These are phyloP conservation scores for Plectropomus leopardus DNA, from an alignment of 2,113 vertebrate genomes.

Conservation along the genomic window DNA sequence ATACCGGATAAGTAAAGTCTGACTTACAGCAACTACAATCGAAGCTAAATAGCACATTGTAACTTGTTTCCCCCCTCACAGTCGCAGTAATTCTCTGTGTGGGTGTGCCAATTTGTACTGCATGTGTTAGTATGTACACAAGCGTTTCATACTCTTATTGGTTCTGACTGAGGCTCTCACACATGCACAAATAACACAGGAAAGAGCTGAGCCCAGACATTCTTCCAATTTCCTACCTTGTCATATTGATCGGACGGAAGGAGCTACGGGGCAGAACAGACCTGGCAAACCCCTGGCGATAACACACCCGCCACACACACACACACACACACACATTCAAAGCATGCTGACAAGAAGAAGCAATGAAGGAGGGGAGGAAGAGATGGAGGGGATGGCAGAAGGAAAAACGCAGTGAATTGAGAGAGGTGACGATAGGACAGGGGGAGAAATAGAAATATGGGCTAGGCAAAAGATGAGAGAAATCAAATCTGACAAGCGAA, in stretches of 20 bases:
- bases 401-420: constrained; percentile 31
- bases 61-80: constrained; percentile 49
- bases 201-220: constrained; percentile 66
- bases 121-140: constrained; percentile 28
- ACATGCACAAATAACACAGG: constrained; percentile 18
- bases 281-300: constrained; percentile 41
- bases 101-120: background rate
- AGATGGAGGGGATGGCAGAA: background rate
- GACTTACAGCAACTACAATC: constrained; percentile 46
- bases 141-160: constrained; percentile 18
- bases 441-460: constrained; percentile 46
- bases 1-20: constrained; percentile 39
- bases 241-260: constrained; percentile 75
- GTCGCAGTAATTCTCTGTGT: constrained; percentile 14
- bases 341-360: constrained; percentile 14
- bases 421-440: constrained; percentile 34
- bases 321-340: constrained; percentile 21
- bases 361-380: background rate
- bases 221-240: constrained; percentile 69
- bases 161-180: constrained; percentile 31
- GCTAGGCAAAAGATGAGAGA: constrained; percentile 55
- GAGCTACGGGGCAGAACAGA: constrained; percentile 73
- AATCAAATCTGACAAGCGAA: constrained; percentile 70
- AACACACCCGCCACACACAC: constrained; percentile 12
- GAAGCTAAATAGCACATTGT: constrained; percentile 37